Percentiles rank a stretch among this genome's conserved stretches.
phyloP scores from a whole-genome alignment of 2,113 vertebrate genomes.

The Arizona elegans region DNA sequence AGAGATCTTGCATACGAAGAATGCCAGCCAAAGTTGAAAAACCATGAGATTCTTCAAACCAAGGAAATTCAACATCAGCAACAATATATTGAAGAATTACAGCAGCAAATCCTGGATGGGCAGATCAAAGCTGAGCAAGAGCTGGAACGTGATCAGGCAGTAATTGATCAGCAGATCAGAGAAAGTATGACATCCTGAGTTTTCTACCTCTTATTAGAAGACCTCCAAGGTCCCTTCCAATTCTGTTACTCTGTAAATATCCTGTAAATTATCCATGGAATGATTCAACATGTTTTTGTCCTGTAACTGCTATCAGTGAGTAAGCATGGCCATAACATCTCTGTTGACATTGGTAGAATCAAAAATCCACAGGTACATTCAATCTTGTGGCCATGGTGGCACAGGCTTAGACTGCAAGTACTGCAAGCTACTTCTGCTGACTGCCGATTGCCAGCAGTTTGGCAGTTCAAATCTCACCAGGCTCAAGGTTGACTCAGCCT shows the following conservation, averaged over 20 bases:
- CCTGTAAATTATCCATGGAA: neutral
- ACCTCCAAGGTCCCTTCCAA: neutral
- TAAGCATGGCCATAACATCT: neutral
- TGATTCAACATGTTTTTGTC: neutral
- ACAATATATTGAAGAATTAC: conserved; percentile 75
- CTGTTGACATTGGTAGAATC: neutral
- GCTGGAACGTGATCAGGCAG: conserved; percentile 78
- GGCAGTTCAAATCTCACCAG: too few species aligned
- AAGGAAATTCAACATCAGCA: conserved; percentile 72
- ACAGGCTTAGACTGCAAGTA: too few species aligned
- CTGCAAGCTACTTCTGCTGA: too few species aligned
- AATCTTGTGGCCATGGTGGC: neutral
- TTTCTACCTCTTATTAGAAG: neutral
- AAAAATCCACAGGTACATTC: neutral
- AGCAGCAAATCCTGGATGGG: conserved; percentile 79
- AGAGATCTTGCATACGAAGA: conserved; percentile 53
- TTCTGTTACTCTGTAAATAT: neutral
- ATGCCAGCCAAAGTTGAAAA: conserved; percentile 51
- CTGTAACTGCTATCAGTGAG: neutral
- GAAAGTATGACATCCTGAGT: conserved; percentile 72
- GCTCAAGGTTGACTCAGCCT: too few species aligned
- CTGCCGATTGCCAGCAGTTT: too few species aligned
- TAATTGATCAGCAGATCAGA: conserved; percentile 73
- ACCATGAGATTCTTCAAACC: conserved; percentile 56
- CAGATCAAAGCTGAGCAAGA: conserved; percentile 79